These are phyloP conservation scores for Perdix hodgsoniae DNA, from an alignment of 2,797 vertebrate species.

Conservation along the genomic window DNA sequence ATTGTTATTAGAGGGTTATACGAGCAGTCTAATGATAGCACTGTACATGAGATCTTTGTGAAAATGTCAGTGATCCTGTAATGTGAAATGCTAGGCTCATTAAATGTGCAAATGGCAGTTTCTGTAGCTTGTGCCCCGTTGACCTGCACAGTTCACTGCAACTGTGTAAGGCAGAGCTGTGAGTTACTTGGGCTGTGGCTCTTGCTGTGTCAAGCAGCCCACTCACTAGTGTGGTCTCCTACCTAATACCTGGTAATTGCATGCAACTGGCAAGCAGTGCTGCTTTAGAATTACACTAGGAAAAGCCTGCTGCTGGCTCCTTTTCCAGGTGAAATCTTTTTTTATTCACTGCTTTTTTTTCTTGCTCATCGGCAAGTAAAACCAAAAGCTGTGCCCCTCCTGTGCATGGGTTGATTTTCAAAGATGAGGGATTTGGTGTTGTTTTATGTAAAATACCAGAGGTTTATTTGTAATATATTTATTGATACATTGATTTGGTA, in stretches of 20 bases:
- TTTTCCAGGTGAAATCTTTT: background rate
- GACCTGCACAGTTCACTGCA: background rate
- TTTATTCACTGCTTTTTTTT: background rate
- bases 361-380: background rate
- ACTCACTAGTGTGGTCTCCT: background rate
- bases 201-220: background rate
- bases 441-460: background rate
- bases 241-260: accelerated
- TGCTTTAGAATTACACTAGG: background rate
- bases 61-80: background rate
- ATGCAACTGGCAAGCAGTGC: background rate
- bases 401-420: background rate
- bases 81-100: background rate
- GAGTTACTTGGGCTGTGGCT: background rate
- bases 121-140: background rate
- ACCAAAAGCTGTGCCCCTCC: background rate
- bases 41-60: background rate
- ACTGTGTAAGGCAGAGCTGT: accelerated
- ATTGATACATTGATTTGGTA: background rate
- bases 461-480: background rate
- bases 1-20: background rate
- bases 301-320: background rate
- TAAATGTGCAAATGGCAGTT: background rate
- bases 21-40: background rate
- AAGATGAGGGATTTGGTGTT: background rate